Evolutionary conservation across 2,797 vertebrate species (phyloP).

Genomic region (Sebastes oblongus): DNA sequence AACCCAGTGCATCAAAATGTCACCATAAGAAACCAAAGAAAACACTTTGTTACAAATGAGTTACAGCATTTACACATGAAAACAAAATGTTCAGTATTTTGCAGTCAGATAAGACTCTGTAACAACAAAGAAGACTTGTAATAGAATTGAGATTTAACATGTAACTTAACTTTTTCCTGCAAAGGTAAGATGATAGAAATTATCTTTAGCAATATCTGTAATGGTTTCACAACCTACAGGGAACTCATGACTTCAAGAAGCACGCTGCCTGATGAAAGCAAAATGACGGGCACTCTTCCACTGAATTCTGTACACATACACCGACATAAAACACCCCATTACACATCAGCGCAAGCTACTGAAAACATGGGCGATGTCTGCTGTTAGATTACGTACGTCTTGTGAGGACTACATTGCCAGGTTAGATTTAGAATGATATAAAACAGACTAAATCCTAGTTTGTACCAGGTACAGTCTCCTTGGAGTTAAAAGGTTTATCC

Average conservation of each 20-base stretch:
- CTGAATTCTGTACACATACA: slow-evolving; percentile 14
- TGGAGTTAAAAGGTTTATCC: slow-evolving; percentile 25
- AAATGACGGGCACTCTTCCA: slow-evolving; percentile 12
- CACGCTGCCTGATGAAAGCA: not conserved
- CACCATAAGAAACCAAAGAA: not conserved
- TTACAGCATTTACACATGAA: not conserved
- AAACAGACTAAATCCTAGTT: slow-evolving; percentile 34
- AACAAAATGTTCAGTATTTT: not conserved
- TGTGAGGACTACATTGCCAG: not conserved
- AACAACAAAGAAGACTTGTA: not conserved
- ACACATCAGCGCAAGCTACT: not conserved
- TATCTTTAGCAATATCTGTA: slow-evolving; percentile 3
- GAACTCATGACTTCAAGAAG: not conserved
- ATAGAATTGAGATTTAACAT: not conserved
- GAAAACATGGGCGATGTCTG: slow-evolving; percentile 11
- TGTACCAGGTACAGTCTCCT: slow-evolving; percentile 47
- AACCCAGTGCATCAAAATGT: not conserved
- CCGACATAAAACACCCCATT: not conserved
- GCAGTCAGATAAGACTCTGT: not conserved
- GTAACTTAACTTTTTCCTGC: not conserved
- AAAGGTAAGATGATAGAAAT: not conserved
- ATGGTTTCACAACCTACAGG: slow-evolving; percentile 27
- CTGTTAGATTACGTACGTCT: not conserved
- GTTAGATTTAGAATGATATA: slow-evolving; percentile 27
- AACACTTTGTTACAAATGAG: not conserved